Conservation (phyloP, 2,797 vertebrate species). For the Ctenochaetus hawaiiensis region DNA sequence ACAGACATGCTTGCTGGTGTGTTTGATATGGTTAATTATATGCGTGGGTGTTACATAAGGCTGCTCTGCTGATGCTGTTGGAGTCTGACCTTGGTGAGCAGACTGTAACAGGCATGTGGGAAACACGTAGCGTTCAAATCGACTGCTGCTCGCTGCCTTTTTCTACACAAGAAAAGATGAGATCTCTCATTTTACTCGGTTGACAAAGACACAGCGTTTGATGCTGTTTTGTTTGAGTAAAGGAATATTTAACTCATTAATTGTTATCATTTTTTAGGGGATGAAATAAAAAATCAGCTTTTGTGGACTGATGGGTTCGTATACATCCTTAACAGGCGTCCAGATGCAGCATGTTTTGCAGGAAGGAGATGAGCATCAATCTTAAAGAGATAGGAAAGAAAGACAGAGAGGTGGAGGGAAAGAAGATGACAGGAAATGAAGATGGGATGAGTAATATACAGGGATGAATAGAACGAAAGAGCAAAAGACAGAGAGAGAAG, state of each 20-base stretch:
- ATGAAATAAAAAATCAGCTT: not conserved
- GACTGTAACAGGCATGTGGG: not conserved
- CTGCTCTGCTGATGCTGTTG: conserved; percentile 4
- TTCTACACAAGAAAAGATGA: not conserved
- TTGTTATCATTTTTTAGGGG: not conserved
- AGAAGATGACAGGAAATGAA: conserved; percentile 18
- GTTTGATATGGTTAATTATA: conserved; percentile 26
- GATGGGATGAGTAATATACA: not conserved
- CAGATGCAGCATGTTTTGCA: not conserved
- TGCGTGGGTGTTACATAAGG: conserved; percentile 23
- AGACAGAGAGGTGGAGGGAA: not conserved
- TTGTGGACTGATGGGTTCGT: not conserved
- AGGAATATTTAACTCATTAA: not conserved
- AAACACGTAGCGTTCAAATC: not conserved
- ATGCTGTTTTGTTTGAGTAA: not conserved
- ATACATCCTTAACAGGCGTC: not conserved
- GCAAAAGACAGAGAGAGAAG: not conserved
- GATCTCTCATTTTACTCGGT: not conserved
- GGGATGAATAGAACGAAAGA: not conserved
- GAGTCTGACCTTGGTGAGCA: conserved; percentile 13
- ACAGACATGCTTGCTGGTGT: conserved; percentile 3
- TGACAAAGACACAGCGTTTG: not conserved
- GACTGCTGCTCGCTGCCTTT: not conserved
- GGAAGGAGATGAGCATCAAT: not conserved
- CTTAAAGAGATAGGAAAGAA: not conserved